These are phyloP conservation scores for Hydrolagus affinis DNA, from an alignment of 2,113 vertebrate genomes.

Conservation along the genomic window DNA sequence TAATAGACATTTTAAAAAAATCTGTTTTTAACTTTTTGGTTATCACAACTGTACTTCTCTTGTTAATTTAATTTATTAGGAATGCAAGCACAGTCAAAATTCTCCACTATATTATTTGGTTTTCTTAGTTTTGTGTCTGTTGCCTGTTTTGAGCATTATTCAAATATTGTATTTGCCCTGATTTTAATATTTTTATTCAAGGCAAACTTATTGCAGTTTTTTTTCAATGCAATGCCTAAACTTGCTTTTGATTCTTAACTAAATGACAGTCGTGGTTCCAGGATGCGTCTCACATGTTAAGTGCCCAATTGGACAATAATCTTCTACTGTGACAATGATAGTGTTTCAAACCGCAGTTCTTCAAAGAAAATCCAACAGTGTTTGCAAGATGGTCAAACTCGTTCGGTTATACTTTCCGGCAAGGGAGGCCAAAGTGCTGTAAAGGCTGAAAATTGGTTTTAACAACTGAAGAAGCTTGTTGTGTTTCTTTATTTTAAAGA, in stretches of 20 bases:
- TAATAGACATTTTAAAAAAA: neutral
- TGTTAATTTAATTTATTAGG: conserved; percentile 2
- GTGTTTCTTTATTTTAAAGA: conserved; percentile 23
- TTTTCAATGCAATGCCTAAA: neutral
- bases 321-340: neutral
- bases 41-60: neutral
- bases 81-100: neutral
- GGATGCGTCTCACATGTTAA: neutral
- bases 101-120: neutral
- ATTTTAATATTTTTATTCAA: conserved; percentile 3
- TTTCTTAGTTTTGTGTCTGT: neutral
- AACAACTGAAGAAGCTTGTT: neutral
- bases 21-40: neutral
- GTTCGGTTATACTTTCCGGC: neutral
- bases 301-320: neutral
- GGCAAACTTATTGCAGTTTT: neutral
- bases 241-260: neutral
- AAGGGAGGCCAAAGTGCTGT: conserved; percentile 11
- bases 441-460: conserved; percentile 25
- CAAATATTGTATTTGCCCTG: neutral
- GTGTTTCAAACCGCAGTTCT: neutral
- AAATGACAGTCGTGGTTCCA: neutral
- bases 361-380: neutral
- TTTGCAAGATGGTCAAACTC: neutral
- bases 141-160: neutral